Conservation (phyloP, 23 tunicate species). For the Corella eumyota region DNA sequence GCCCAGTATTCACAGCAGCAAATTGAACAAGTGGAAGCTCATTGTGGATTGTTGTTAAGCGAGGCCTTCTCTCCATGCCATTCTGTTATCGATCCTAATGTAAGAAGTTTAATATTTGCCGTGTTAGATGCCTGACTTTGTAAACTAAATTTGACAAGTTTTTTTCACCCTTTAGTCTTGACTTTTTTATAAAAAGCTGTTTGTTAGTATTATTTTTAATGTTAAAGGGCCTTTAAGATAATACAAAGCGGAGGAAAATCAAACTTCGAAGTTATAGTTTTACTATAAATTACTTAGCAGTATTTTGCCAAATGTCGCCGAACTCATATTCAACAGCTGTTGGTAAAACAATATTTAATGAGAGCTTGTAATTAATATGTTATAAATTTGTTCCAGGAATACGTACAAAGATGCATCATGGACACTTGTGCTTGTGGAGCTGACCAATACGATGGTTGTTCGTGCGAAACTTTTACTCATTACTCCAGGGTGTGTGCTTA, state of each 20-base stretch:
- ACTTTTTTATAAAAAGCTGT: too few relatives aligned
- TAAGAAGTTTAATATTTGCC: slow-evolving; percentile 1
- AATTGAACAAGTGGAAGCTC: slow-evolving; percentile 23
- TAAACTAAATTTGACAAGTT: too few relatives aligned
- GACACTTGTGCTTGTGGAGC: slow-evolving; percentile 60
- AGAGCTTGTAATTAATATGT: too few relatives aligned
- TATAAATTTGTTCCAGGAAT: too few relatives aligned
- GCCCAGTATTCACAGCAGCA: slow-evolving; percentile 9
- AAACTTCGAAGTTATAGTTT: too few relatives aligned
- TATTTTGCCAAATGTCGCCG: too few relatives aligned
- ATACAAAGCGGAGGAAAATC: too few relatives aligned
- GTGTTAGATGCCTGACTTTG: neutral
- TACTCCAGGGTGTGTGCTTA: slow-evolving; percentile 70
- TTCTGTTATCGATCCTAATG: slow-evolving; percentile 39
- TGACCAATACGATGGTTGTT: slow-evolving; percentile 19
- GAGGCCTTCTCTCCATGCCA: slow-evolving; percentile 56
- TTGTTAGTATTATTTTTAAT: too few relatives aligned
- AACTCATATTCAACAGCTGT: too few relatives aligned
- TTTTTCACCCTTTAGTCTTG: too few relatives aligned
- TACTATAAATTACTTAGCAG: too few relatives aligned
- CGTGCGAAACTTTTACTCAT: slow-evolving; percentile 78
- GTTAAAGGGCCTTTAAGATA: neutral
- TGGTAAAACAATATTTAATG: too few relatives aligned
- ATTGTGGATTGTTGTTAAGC: slow-evolving; percentile 38
- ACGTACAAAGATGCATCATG: slow-evolving; percentile 52